Percentiles rank a stretch among this genome's conserved stretches.
phyloP scores from a whole-genome alignment of 2,797 vertebrate species.

The Pangasius sanitwongsei region DNA sequence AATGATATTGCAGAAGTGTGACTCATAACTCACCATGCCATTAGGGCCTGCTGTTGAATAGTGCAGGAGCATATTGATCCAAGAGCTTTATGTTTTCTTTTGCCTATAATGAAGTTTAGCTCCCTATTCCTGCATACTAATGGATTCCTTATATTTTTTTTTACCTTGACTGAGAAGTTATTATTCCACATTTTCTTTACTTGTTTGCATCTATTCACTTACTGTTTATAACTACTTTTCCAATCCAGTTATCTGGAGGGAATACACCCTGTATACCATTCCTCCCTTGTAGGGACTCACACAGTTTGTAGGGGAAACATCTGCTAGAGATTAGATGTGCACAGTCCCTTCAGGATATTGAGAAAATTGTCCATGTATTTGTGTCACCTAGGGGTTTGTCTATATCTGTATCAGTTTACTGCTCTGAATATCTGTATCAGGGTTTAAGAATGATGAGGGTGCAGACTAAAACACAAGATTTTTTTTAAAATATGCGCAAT shows the following conservation, averaged over 20 bases:
- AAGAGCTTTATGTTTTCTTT: slow-evolving; percentile 55
- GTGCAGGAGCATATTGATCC: slow-evolving; percentile 58
- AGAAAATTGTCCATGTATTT: background rate
- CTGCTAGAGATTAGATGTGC: background rate
- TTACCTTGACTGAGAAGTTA: slow-evolving; percentile 2
- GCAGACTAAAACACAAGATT: background rate
- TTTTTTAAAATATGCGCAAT: background rate
- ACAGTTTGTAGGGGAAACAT: background rate
- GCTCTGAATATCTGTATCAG: background rate
- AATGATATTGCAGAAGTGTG: slow-evolving; percentile 51
- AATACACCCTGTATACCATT: background rate
- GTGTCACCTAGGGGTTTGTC: background rate
- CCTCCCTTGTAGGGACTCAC: background rate
- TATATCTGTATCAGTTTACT: background rate
- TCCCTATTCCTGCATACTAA: slow-evolving; percentile 58
- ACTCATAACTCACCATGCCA: slow-evolving; percentile 47
- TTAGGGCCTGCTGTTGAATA: slow-evolving; percentile 41
- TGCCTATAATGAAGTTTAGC: slow-evolving; percentile 60
- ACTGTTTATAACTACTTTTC: background rate
- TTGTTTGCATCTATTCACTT: slow-evolving; percentile 13
- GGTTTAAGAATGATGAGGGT: background rate
- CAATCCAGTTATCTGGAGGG: background rate
- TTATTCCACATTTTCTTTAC: slow-evolving; percentile 12
- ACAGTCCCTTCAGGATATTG: background rate
- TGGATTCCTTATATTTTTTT: slow-evolving; percentile 23